Conservation (phyloP, 37 sponge, comb jelly and placozoan genomes). For the Cladorhizidae sp. region DNA sequence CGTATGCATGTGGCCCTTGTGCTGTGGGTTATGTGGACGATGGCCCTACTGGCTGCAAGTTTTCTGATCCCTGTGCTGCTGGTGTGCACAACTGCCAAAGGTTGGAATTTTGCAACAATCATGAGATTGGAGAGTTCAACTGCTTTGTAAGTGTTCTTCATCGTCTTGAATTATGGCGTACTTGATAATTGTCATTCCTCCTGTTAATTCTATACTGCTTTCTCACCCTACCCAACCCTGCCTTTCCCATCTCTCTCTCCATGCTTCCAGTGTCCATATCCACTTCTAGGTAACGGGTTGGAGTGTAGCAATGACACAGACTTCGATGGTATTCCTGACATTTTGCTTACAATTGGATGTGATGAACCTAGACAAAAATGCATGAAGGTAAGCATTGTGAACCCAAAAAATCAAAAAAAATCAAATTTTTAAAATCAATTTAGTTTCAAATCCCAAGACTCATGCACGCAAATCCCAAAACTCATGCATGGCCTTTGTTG, state of each 20-base stretch:
- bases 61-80: slow-evolving; percentile 80
- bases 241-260: not conserved
- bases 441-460: too few relatives aligned
- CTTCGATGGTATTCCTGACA: slow-evolving; percentile 80
- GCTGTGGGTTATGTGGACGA: slow-evolving; percentile 66
- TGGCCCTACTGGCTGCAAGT: slow-evolving; percentile 56
- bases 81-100: slow-evolving; percentile 63
- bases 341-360: slow-evolving; percentile 41
- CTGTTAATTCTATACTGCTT: not conserved
- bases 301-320: slow-evolving; percentile 76
- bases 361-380: slow-evolving; percentile 32
- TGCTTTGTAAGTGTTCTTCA: slow-evolving; percentile 51
- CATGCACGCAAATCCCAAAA: too few relatives aligned
- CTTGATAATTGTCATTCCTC: slow-evolving; percentile 15
- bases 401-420: not conserved
- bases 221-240: too few relatives aligned
- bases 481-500: too few relatives aligned
- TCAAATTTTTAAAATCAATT: not conserved
- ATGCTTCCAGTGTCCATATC: slow-evolving; percentile 39
- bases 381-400: slow-evolving; percentile 39
- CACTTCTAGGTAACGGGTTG: slow-evolving; percentile 64
- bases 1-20: slow-evolving; percentile 80
- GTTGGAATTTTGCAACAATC: slow-evolving; percentile 66
- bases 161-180: too few relatives aligned
- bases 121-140: slow-evolving; percentile 38